A percentile compares a stretch with the other conserved stretches of the same genome.
These are phyloP conservation scores for Oreochromis grahami DNA, from an alignment of 2,797 vertebrate species.

Conservation along the genomic window DNA sequence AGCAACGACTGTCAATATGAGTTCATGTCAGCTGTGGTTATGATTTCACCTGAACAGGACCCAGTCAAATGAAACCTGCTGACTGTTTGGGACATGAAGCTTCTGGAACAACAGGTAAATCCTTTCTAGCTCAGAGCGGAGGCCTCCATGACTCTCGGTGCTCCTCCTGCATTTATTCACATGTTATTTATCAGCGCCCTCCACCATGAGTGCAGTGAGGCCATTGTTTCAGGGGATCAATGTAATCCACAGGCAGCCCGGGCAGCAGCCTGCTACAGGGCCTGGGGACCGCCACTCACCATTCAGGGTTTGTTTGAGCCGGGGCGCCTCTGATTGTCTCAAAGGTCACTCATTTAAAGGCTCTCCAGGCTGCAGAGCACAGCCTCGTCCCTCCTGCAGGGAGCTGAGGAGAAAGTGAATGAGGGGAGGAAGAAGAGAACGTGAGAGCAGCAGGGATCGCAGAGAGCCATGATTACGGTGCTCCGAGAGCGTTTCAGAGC, in stretches of 20 bases:
- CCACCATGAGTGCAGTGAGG: constrained; percentile 21
- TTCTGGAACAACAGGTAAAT: background rate
- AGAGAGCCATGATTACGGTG: background rate
- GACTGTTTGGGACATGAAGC: background rate
- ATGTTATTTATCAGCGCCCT: constrained; percentile 49
- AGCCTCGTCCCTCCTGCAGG: constrained; percentile 13
- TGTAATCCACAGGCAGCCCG: constrained; percentile 54
- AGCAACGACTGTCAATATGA: background rate
- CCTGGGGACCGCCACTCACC: constrained; percentile 16
- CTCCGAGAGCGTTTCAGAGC: background rate
- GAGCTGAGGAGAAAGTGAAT: background rate
- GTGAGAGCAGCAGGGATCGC: background rate
- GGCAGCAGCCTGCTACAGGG: constrained; percentile 21
- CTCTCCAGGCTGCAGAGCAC: constrained; percentile 13
- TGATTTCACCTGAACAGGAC: background rate
- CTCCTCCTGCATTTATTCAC: constrained; percentile 5
- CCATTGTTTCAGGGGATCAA: constrained; percentile 71
- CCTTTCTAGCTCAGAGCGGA: background rate
- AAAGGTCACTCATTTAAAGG: constrained; percentile 65
- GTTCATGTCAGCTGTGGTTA: background rate
- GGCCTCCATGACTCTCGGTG: background rate
- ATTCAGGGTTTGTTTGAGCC: constrained; percentile 42
- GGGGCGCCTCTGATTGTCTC: constrained; percentile 55
- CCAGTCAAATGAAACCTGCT: background rate
- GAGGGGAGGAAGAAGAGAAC: background rate